phyloP scores from a whole-genome alignment of 2,888 invertebrate species.

The Eurytoma adleriae region DNA sequence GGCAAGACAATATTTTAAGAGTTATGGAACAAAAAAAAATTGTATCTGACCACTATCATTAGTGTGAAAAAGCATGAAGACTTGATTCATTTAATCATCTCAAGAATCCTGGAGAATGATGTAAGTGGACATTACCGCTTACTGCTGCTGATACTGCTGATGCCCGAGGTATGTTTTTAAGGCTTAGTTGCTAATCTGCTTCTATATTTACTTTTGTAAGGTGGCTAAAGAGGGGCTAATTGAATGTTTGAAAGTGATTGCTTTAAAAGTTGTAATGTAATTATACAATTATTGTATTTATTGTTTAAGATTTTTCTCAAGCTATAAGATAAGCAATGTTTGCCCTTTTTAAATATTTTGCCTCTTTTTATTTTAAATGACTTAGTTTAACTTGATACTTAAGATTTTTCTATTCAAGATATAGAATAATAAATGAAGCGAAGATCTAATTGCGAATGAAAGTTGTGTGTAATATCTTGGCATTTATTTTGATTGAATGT shows the following conservation, averaged over 20 bases:
- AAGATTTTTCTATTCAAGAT: too few relatives aligned
- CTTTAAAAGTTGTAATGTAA: too few relatives aligned
- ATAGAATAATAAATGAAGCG: too few relatives aligned
- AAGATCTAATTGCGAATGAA: too few relatives aligned
- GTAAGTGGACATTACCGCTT: conserved; percentile 70
- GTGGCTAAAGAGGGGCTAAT: too few relatives aligned
- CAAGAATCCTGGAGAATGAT: conserved; percentile 71
- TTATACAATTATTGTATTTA: background rate
- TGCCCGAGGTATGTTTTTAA: conserved; percentile 74
- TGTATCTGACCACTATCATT: conserved; percentile 45
- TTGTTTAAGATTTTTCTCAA: background rate
- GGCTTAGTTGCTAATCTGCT: conserved; percentile 68
- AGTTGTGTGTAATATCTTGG: background rate
- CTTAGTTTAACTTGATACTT: too few relatives aligned
- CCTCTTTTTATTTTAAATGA: conserved; percentile 6
- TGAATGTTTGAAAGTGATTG: too few relatives aligned
- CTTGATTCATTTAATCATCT: conserved; percentile 68
- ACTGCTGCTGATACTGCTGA: conserved; percentile 72
- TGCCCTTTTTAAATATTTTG: conserved; percentile 22
- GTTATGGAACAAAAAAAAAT: conserved; percentile 50
- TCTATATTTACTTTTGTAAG: background rate
- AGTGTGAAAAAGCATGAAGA: conserved; percentile 69
- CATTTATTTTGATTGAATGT: conserved; percentile 18
- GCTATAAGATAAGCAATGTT: background rate
- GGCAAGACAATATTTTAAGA: conserved; percentile 40